Evolutionary conservation across 2,888 invertebrate genomes (phyloP).

Genomic region (Fragum whitleyi): DNA sequence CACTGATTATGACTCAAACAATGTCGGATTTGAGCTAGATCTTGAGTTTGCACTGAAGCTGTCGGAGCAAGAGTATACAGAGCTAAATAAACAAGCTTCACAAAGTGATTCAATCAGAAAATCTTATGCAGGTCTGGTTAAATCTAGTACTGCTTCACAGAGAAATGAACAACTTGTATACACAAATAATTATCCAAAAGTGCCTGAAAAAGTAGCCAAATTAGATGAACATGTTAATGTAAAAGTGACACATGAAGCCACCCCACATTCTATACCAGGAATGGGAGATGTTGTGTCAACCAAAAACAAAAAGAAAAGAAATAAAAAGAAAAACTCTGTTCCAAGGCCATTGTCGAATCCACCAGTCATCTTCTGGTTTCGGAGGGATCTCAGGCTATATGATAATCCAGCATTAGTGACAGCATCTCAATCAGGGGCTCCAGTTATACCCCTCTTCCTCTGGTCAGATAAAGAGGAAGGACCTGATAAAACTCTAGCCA

Average conservation of each 20-base stretch:
- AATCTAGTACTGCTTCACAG: background rate
- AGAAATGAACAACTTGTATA: background rate
- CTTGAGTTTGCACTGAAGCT: constrained; percentile 65
- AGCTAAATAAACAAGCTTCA: background rate
- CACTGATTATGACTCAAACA: constrained; percentile 41
- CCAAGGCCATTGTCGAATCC: constrained; percentile 46
- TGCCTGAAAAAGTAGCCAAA: background rate
- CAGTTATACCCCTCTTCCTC: constrained; percentile 66
- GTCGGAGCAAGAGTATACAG: constrained; percentile 37
- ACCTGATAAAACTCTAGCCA: constrained; percentile 65
- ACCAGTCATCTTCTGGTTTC: constrained; percentile 70
- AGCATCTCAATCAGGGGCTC: constrained; percentile 58
- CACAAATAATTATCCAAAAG: background rate
- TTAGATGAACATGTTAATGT: background rate
- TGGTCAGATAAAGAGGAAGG: constrained; percentile 72
- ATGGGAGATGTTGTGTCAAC: background rate
- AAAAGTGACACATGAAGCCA: background rate
- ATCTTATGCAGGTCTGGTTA: background rate
- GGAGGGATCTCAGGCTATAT: constrained; percentile 69
- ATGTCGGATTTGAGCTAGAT: constrained; percentile 64
- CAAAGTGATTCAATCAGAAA: background rate
- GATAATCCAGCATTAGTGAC: constrained; percentile 72
- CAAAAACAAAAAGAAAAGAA: constrained; percentile 44
- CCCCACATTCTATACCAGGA: background rate
- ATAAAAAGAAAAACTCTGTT: constrained; percentile 55